Evolutionary conservation across 2,888 invertebrate species (phyloP), one percentile per base, ranked within the genome.

Genomic region (Hedychridium roseum): DNA sequence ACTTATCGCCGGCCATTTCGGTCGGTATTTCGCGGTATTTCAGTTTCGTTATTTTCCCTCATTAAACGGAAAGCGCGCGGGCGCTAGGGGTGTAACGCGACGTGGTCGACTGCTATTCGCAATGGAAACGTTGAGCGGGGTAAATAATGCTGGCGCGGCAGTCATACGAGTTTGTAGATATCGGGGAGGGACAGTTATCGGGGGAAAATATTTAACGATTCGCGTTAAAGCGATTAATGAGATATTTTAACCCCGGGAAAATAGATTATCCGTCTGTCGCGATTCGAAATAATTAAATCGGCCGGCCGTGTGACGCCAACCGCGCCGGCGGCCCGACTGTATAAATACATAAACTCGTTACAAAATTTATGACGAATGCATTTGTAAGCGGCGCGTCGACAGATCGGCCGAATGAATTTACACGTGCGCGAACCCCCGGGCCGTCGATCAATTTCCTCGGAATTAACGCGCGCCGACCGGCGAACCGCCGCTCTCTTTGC

Each of bases 281-380:
- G 45, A 55, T 64, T 60, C 64, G 52, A 50, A 57, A 57, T 64
- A 62, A 62, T 64, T 54, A 44, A 60, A 64, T 60, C 54, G 50
- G 16, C 31, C 43, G 44, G 37, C 50, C 60, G 60, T 54, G 31
- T 35, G 27, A 28, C 12, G 40, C 54, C 60, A 52, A 53, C 48
- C 16, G 27, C 14, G 20, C 20, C n/a, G 27, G 27, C 42, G 17
- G 17, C 21, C 23, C 23, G 36, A 23, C 40, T 47, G 50, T 44
- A 53, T 53, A 64, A 64, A 60, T 44, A 49, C 49, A 43, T 31
- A 26, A 57, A 52, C 57, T 64, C 49, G 54, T 50, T 60, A 52
- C 49, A 50, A n/a, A 50, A 46, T 53, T 54, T 46, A 47, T 42
- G 54, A 54, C 37, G 48, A 57, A 44, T 39, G 48, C 47, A 57